Percentiles rank a stretch among this genome's conserved stretches.
phyloP scores from a whole-genome alignment of 2,797 vertebrate species.

The Discoglossus pictus region DNA sequence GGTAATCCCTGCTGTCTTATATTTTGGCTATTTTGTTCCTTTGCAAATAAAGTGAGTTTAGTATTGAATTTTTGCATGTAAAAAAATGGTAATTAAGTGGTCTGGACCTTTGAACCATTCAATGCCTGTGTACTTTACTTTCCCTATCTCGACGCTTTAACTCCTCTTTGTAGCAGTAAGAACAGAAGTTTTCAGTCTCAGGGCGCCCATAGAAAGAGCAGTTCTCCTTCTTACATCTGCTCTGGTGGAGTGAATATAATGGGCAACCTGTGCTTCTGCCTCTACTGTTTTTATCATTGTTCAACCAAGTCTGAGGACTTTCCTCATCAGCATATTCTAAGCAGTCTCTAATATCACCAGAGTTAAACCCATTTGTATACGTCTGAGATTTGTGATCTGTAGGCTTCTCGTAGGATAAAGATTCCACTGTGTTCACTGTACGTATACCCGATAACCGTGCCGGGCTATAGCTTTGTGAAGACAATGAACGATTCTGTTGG shows the following conservation, averaged over 20 bases:
- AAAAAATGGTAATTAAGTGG: conserved; percentile 65
- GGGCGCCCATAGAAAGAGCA: conserved; percentile 96
- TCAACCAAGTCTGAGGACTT: conserved; percentile 80
- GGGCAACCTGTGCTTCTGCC: conserved; percentile 81
- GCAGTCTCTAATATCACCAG: conserved; percentile 84
- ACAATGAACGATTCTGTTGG: conserved; percentile 94
- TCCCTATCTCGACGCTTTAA: conserved; percentile 90
- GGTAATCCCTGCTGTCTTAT: conserved; percentile 23
- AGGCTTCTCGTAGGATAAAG: conserved; percentile 81
- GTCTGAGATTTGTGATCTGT: conserved; percentile 95
- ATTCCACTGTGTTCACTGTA: conserved; percentile 84
- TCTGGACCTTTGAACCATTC: conserved; percentile 63
- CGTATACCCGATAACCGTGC: conserved; percentile 87
- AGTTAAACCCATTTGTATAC: conserved; percentile 88
- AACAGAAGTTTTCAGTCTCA: conserved; percentile 96
- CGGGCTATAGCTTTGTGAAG: conserved; percentile 95
- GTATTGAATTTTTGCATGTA: conserved; percentile 60
- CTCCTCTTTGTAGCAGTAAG: conserved; percentile 98
- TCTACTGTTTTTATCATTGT: conserved; percentile 83
- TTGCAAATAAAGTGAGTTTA: conserved; percentile 48
- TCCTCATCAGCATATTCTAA: conserved; percentile 93
- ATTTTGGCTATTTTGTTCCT: conserved; percentile 49
- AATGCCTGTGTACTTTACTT: conserved; percentile 85
- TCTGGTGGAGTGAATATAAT: conserved; percentile 88
- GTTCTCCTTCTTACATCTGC: conserved; percentile 93